A percentile compares a stretch with the other conserved stretches of the same genome.
Evolutionary conservation across 2,888 invertebrate genomes (phyloP).

Genomic region (Kuschelorhynchus macadamiae): DNA sequence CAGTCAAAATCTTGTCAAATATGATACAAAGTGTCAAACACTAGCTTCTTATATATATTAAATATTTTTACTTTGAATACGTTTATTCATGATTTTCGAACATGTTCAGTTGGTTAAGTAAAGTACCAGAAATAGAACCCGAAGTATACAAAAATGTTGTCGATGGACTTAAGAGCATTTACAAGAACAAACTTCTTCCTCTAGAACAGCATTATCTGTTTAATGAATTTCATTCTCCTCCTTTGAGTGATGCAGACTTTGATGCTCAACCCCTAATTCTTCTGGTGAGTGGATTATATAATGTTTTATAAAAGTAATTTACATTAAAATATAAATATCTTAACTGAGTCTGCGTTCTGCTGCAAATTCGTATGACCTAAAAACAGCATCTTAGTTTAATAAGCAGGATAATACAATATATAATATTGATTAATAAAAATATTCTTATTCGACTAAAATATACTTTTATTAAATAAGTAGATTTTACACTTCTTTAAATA

Average conservation of each 20-base stretch:
- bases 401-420: too few species aligned
- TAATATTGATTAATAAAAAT: too few species aligned
- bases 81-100: conserved; percentile 1
- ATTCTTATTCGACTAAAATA: too few species aligned
- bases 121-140: conserved; percentile 75
- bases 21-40: conserved; percentile 23
- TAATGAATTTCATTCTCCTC: conserved; percentile 96
- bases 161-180: conserved; percentile 94
- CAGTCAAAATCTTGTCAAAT: conserved; percentile 23
- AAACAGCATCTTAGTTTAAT: too few species aligned
- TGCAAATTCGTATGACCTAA: too few species aligned
- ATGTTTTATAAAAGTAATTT: too few species aligned
- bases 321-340: too few species aligned
- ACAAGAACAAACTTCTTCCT: conserved; percentile 91
- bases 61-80: neutral
- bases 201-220: conserved; percentile 92
- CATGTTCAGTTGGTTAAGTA: conserved; percentile 91
- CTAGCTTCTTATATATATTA: neutral
- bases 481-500: too few species aligned
- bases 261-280: conserved; percentile 98
- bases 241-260: conserved; percentile 96
- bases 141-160: conserved; percentile 91
- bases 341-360: too few species aligned
- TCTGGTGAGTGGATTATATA: conserved; percentile 82
- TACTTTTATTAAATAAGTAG: too few species aligned